phyloP scores from a whole-genome alignment of 2,113 vertebrate genomes.

The Scalopus aquaticus region DNA sequence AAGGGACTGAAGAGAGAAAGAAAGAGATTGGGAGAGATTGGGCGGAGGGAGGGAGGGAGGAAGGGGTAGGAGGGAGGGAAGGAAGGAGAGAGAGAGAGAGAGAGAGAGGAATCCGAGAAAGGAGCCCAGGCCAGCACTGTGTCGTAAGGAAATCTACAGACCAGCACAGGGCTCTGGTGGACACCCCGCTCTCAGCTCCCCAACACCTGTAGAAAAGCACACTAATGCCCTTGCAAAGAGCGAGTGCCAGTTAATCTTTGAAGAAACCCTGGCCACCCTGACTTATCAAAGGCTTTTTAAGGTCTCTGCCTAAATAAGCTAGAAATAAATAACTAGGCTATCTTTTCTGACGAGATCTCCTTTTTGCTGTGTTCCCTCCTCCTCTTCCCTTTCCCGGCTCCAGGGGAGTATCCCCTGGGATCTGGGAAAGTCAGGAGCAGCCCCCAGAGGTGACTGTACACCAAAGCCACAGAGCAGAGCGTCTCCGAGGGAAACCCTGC shows the following conservation, averaged over 20 bases:
- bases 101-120: slow-evolving; percentile 76
- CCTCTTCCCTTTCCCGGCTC: background rate
- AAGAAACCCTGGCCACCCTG: slow-evolving; percentile 78
- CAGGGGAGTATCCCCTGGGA: too few relatives aligned
- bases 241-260: slow-evolving; percentile 81
- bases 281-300: slow-evolving; percentile 81
- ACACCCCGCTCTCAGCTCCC: slow-evolving; percentile 63
- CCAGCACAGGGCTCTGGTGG: slow-evolving; percentile 69
- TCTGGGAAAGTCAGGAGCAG: background rate
- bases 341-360: background rate
- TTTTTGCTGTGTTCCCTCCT: background rate
- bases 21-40: slow-evolving; percentile 76
- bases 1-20: slow-evolving; percentile 76
- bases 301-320: slow-evolving; percentile 79
- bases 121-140: slow-evolving; percentile 84
- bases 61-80: background rate
- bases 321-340: slow-evolving; percentile 32
- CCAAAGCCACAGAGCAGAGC: background rate
- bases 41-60: slow-evolving; percentile 66
- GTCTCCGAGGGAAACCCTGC: background rate
- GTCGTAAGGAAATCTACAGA: slow-evolving; percentile 86
- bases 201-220: slow-evolving; percentile 84
- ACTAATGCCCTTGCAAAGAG: slow-evolving; percentile 71
- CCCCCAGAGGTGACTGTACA: background rate
- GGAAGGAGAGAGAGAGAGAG: background rate